These are phyloP conservation scores for Haemorhous mexicanus DNA, from an alignment of 2,113 vertebrate species.

Conservation along the genomic window DNA sequence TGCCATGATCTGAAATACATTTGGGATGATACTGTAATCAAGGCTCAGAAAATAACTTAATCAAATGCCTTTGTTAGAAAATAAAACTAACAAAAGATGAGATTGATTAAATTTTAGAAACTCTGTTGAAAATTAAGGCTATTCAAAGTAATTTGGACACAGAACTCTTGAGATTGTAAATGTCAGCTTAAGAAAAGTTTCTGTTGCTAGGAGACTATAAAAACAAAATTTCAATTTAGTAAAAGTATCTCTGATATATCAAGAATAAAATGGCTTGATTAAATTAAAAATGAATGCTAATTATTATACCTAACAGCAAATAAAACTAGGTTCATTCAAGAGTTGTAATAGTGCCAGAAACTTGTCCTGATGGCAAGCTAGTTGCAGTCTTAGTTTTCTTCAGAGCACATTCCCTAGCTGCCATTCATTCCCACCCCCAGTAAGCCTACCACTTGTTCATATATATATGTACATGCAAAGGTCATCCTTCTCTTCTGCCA, in stretches of 20 bases:
- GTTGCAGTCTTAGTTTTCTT: background rate
- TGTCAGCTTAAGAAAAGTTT: slow-evolving; percentile 7
- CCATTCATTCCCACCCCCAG: background rate
- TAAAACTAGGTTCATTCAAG: background rate
- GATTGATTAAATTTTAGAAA: slow-evolving; percentile 51
- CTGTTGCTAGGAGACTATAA: slow-evolving; percentile 24
- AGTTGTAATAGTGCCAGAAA: background rate
- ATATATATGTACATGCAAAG: background rate
- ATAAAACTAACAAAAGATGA: slow-evolving; percentile 28
- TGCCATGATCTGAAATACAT: background rate
- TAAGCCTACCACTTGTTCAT: background rate
- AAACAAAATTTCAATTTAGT: background rate
- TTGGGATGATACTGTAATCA: background rate
- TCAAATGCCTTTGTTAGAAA: slow-evolving; percentile 29
- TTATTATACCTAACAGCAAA: background rate
- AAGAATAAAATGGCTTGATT: background rate
- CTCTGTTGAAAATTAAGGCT: slow-evolving; percentile 21
- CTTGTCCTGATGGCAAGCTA: background rate
- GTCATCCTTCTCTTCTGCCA: background rate
- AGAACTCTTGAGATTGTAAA: slow-evolving; percentile 5
- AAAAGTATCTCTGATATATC: background rate
- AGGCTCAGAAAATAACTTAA: slow-evolving; percentile 32
- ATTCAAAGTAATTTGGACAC: slow-evolving; percentile 43
- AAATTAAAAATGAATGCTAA: background rate
- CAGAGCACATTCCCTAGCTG: background rate